phyloP scores from a whole-genome alignment of 2,113 vertebrate species.

The Lichenostomus cassidix region DNA sequence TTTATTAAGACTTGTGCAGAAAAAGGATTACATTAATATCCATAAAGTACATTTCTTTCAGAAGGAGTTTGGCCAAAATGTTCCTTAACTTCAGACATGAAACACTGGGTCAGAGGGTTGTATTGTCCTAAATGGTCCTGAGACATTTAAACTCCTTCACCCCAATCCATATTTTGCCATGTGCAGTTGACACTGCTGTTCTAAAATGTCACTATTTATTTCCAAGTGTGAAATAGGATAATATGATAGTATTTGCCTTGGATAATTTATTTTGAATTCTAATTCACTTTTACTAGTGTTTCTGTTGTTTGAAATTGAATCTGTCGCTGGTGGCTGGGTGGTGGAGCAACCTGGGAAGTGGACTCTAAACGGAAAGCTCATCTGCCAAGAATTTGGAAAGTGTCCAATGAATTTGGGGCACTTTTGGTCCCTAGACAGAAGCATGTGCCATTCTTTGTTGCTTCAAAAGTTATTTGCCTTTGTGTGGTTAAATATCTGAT shows the following conservation, averaged over 20 bases:
- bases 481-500: neutral
- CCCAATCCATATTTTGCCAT: neutral
- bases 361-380: neutral
- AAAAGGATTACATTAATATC: neutral
- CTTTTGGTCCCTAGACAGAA: neutral
- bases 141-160: neutral
- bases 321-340: neutral
- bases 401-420: neutral
- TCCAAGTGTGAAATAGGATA: neutral
- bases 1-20: neutral
- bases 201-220: neutral
- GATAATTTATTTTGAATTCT: constrained; percentile 6
- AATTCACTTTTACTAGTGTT: neutral
- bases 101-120: neutral
- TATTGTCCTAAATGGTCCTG: neutral
- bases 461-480: neutral
- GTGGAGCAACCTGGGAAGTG: neutral
- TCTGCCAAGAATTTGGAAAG: neutral
- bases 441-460: neutral
- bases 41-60: neutral
- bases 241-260: neutral
- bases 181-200: neutral
- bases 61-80: neutral
- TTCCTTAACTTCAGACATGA: neutral
- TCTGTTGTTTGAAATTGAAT: neutral